Conservation (phyloP, 2,888 invertebrate genomes). For the Tiphia femorata region DNA sequence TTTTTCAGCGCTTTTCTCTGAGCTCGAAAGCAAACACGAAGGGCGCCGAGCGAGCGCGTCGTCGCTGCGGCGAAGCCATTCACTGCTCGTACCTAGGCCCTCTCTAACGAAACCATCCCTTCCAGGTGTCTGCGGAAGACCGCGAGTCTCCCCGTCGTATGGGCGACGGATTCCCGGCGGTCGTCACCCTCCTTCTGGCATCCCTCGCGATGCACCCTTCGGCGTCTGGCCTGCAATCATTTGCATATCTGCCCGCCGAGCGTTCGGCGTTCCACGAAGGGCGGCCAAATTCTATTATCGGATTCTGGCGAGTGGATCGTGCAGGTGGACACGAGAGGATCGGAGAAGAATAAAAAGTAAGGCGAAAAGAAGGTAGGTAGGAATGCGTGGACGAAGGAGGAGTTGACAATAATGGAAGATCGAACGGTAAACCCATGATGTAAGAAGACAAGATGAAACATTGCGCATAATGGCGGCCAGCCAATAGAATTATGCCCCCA, state of each 20-base stretch:
- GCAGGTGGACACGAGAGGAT: conserved; percentile 13
- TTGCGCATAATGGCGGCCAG: no score
- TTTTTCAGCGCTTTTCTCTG: conserved; percentile 33
- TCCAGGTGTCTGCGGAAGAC: conserved; percentile 39
- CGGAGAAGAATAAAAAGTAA: no score
- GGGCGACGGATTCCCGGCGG: conserved; percentile 38
- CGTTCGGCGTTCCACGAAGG: conserved; percentile 53
- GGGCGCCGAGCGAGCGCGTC: neutral
- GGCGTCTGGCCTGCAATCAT: conserved; percentile 40
- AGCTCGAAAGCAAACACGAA: conserved; percentile 21
- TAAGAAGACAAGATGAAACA: no score
- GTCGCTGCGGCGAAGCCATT: neutral
- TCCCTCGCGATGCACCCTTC: conserved; percentile 40
- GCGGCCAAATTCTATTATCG: conserved; percentile 60
- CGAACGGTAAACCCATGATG: no score
- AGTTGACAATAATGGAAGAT: no score
- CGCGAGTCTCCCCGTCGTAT: conserved; percentile 15
- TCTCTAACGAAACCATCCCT: conserved; percentile 5
- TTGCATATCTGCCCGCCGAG: conserved; percentile 59
- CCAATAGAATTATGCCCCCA: no score
- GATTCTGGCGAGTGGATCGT: conserved; percentile 42
- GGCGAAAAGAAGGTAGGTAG: no score
- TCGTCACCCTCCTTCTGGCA: conserved; percentile 41
- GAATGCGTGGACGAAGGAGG: no score
- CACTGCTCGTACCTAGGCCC: neutral